A percentile compares a stretch with the other conserved stretches of the same genome.
Conservation (phyloP, 2,888 invertebrate genomes). For the Spodoptera exigua region DNA sequence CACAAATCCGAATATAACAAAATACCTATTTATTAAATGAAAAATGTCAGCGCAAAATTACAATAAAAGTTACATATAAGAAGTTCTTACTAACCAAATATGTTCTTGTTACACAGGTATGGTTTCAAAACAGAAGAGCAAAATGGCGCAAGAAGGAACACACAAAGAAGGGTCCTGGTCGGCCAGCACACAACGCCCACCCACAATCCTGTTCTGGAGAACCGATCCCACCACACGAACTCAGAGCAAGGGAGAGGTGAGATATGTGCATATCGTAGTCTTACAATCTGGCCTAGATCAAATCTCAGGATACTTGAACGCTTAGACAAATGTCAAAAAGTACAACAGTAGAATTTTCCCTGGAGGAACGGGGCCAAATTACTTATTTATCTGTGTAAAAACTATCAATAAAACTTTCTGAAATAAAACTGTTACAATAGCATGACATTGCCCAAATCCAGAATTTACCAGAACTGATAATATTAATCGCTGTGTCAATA, state of each 20-base stretch:
- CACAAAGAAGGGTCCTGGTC: conserved; percentile 99
- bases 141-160: conserved; percentile 99
- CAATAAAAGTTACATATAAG: too few relatives aligned
- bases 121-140: conserved; percentile 99
- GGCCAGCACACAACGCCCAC: conserved; percentile 99
- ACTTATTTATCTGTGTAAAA: too few relatives aligned
- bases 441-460: conserved; percentile 4
- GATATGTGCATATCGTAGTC: conserved; percentile 77
- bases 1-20: too few relatives aligned
- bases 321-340: too few relatives aligned
- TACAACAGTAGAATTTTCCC: too few relatives aligned
- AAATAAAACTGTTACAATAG: too few relatives aligned
- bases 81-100: background rate
- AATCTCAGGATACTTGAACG: too few relatives aligned
- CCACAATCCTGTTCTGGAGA: conserved; percentile 99
- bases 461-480: background rate
- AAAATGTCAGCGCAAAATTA: too few relatives aligned
- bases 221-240: conserved; percentile 97
- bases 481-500: background rate
- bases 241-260: conserved; percentile 94
- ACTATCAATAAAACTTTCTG: too few relatives aligned
- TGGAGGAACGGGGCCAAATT: too few relatives aligned
- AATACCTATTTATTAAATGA: too few relatives aligned
- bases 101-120: conserved; percentile 92
- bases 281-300: conserved; percentile 2